These are phyloP conservation scores for Calidris pugnax DNA, from an alignment of 2,113 vertebrate genomes.

Conservation along the genomic window DNA sequence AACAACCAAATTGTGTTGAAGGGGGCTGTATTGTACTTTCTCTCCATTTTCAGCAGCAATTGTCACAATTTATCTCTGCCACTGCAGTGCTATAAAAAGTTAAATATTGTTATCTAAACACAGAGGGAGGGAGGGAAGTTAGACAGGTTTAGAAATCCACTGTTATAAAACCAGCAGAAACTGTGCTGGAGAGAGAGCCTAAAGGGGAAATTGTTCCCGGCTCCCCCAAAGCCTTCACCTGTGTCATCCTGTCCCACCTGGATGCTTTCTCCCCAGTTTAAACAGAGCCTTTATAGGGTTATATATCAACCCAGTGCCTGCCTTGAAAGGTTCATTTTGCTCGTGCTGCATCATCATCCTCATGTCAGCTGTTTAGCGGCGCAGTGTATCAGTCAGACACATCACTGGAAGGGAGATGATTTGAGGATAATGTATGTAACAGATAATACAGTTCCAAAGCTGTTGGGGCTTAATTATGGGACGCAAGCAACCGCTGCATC, in stretches of 20 bases:
- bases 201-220: neutral
- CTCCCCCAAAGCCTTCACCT: neutral
- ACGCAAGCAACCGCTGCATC: neutral
- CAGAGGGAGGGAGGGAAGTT: neutral
- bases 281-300: neutral
- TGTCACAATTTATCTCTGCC: neutral
- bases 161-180: neutral
- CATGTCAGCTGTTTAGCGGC: neutral
- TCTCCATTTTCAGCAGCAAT: neutral
- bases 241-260: neutral
- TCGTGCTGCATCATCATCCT: neutral
- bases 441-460: constrained; percentile 19
- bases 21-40: fast-evolving
- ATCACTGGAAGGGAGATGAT: neutral
- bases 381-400: neutral
- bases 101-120: constrained; percentile 27
- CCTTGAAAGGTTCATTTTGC: neutral
- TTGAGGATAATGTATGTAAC: constrained; percentile 4
- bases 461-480: constrained; percentile 30
- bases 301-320: neutral
- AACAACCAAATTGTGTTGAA: neutral
- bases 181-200: neutral
- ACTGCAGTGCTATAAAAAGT: constrained; percentile 23
- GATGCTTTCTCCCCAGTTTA: neutral
- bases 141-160: neutral